Base-by-base conservation (phyloP, 2,113 vertebrate genomes). In the Lonchura striata region DNA sequence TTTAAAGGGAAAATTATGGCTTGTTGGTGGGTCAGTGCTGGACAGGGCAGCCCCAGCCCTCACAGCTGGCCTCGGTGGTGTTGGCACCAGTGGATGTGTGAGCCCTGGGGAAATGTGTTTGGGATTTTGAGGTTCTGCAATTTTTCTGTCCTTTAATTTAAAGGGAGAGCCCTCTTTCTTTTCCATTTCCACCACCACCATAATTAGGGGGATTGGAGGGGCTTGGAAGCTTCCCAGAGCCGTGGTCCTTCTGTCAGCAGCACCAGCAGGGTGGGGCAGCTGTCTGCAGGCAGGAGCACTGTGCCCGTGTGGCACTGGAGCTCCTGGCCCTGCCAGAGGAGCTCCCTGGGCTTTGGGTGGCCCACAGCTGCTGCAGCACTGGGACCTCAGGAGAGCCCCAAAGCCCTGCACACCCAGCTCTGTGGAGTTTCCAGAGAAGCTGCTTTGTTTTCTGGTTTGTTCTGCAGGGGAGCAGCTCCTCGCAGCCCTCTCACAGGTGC, bases 371-470 rank as follows among this genome's bases (percentile, higher is more conserved):
- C 57, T 33, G 6, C 7, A 59, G 7, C 41, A 1, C 63, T 17
- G 46, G 53, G 17, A 2, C 69, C 72, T 50, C 30, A 18, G 56
- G n/a, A 64, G 31, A 54, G 15, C 13, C 46, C 77, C 11, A 1
- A 14, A 47, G 66, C 69, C 5, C 4, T 2, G 19, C 2, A 1
- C 19, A 3, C 10, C 17, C 79, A 25, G n/a, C 76, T 72, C 2
- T 3, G 0, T 4, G 66, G 54, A 0, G 24, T 31, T 60, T 0
- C 41, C 53, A 15, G 6, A 24, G 46, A 0, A 10, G 46, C 10
- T 15, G 1, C 0, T n/a, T n/a, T n/a, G n/a, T n/a, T n/a, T n/a
- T n/a, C 0, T 22, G 33, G 2, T 16, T 71, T 20, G 65, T 15
- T 74, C 13, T 0, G 17, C 7, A 19, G 59, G 35, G 35, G 44